Percentiles rank a stretch among this genome's conserved stretches.
phyloP scores from a whole-genome alignment of 2,888 invertebrate genomes.

The Lochmaea crataegi region DNA sequence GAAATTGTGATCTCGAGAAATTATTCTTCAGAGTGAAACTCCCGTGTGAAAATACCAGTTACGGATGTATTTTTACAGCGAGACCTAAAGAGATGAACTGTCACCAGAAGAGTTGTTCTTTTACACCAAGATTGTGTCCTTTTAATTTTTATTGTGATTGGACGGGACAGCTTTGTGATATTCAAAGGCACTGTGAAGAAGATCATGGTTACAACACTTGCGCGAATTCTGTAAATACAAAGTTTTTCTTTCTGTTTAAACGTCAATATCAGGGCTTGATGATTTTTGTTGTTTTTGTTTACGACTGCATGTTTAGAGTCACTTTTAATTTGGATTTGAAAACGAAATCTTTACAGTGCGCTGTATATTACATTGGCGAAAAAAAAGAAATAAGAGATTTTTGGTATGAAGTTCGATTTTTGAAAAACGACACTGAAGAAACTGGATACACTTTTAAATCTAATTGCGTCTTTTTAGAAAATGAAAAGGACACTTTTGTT shows the following conservation, averaged over 20 bases:
- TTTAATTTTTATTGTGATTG: neutral
- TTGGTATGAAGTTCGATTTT: neutral
- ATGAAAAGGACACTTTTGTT: neutral
- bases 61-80: neutral
- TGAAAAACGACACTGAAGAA: neutral
- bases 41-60: neutral
- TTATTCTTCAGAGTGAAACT: neutral
- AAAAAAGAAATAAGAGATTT: neutral
- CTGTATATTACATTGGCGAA: neutral
- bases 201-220: neutral
- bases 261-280: neutral
- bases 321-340: neutral
- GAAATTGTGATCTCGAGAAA: neutral
- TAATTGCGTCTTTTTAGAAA: neutral
- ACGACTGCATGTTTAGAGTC: neutral
- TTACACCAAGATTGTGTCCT: neutral
- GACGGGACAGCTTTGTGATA: neutral
- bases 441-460: conserved; percentile 1
- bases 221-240: neutral
- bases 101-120: neutral
- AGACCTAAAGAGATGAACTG: neutral
- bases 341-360: neutral
- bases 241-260: neutral
- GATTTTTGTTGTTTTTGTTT: neutral
- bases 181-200: neutral